Evolutionary conservation across 2,888 invertebrate genomes (phyloP).

Genomic region (Plebejus argus): DNA sequence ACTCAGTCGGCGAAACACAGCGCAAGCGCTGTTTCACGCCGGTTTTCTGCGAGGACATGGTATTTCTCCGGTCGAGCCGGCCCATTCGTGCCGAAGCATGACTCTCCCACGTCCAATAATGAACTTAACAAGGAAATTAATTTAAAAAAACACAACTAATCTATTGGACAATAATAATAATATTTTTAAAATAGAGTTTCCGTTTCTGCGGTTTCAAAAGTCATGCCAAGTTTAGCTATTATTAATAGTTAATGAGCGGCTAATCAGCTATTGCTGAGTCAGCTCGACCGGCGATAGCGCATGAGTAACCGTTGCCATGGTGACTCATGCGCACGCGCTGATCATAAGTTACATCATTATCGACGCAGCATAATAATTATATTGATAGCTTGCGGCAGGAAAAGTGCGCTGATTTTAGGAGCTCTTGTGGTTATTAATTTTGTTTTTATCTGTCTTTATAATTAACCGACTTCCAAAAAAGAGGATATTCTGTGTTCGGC

Average conservation of each 20-base stretch:
- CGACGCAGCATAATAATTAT: background rate
- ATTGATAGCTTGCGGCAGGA: background rate
- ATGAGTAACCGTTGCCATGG: slow-evolving; percentile 11
- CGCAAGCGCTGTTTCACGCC: too few relatives aligned
- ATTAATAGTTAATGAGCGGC: background rate
- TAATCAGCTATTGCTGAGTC: slow-evolving; percentile 10
- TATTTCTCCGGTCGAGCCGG: too few relatives aligned
- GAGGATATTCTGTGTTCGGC: too few relatives aligned
- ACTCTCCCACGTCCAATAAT: too few relatives aligned
- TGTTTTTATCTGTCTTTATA: too few relatives aligned
- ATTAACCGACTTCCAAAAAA: too few relatives aligned
- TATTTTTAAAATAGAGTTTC: background rate
- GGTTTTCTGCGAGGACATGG: too few relatives aligned
- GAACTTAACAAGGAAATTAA: too few relatives aligned
- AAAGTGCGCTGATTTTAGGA: background rate
- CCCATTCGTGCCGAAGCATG: too few relatives aligned
- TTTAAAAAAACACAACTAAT: too few relatives aligned
- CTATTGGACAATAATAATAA: background rate
- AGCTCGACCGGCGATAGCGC: background rate
- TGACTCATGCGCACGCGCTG: slow-evolving; percentile 5
- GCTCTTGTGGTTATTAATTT: background rate
- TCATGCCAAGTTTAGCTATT: background rate
- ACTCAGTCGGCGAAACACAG: too few relatives aligned
- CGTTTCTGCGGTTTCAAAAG: background rate
- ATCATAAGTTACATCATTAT: slow-evolving; percentile 10